Percentiles rank a stretch among this genome's conserved stretches.
Conservation (phyloP, 2,113 vertebrate species). For the Coryphaenoides rupestris region DNA sequence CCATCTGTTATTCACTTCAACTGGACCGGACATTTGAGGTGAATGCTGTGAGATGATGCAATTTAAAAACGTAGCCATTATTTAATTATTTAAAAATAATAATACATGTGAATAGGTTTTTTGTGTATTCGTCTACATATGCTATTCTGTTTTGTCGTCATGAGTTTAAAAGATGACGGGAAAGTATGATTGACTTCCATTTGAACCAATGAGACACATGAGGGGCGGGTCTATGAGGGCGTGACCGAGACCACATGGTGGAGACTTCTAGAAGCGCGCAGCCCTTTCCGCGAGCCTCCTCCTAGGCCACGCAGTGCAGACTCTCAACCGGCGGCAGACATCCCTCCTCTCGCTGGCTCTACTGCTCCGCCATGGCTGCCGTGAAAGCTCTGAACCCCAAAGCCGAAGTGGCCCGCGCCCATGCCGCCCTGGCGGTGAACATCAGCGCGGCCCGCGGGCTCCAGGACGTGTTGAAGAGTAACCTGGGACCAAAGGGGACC, state of each 20-base stretch:
- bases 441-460: slow-evolving; percentile 95
- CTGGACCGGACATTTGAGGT: too few species aligned
- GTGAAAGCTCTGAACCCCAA: slow-evolving; percentile 94
- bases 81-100: too few species aligned
- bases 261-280: slow-evolving; percentile 82
- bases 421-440: slow-evolving; percentile 91
- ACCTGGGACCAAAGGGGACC: slow-evolving; percentile 94
- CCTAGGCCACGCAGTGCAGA: slow-evolving; percentile 20
- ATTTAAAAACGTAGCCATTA: too few species aligned
- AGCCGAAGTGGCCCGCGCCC: slow-evolving; percentile 92
- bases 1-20: too few species aligned
- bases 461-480: slow-evolving; percentile 91
- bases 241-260: slow-evolving; percentile 42
- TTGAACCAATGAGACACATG: slow-evolving; percentile 3
- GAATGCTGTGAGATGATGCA: too few species aligned
- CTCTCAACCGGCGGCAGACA: slow-evolving; percentile 29
- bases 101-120: too few species aligned
- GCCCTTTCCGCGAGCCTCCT: slow-evolving; percentile 45
- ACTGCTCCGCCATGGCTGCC: slow-evolving; percentile 71
- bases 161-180: too few species aligned
- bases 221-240: slow-evolving; percentile 10
- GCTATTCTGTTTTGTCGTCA: too few species aligned
- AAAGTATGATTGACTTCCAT: slow-evolving; percentile 8
- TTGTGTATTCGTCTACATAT: too few species aligned
- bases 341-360: slow-evolving; percentile 32